Evolutionary conservation across 2,888 invertebrate species (phyloP), one percentile per base, ranked within the genome.

Genomic region (Drosophila recens): DNA sequence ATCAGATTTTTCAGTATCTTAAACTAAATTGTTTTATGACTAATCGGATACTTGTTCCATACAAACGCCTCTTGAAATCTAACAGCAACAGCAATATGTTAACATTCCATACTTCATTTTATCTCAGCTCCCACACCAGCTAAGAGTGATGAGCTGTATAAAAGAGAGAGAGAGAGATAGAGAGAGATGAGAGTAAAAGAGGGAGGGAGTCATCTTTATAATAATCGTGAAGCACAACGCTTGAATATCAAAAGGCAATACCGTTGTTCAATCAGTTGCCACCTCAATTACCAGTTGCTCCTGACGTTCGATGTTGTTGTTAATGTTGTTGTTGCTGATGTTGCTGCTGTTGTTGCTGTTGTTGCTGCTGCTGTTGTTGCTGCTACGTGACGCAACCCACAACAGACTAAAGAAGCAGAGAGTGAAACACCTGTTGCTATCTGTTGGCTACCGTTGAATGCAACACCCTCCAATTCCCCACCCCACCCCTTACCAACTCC

Each of bases 381-480:
- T 11, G 63, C 72, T 87, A 87, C 89, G 84, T 90, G 79, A 84
- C 75, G 87, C 75, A 80, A 72, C 75, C 83, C 73, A 80, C 74
- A 62, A 54, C 9, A 52, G 20, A n/a, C n/a, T 6, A 9, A 27
- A 27, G 36, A 54, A 27, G 36, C 15, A n/a, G 15, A 11, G 58
- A 13, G 52, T 15, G 65, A 15, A 43, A 63, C 84, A 90, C 90
- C 90, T 90, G 90, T 82, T 90, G 80, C 65, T 51, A 43, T 23
- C 52, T 38, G 34, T 17, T 71, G 70, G 79, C 86, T 75, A 85
- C 86, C 53, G 75, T 70, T 75, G 54, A 51, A 52, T 66, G 54
- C 58, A 61, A 40, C 59, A 49, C 36, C 17, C 57, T 45, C 30
- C 13, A 34, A 15, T 42, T 33, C 48, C 13, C 33, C 15, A 11